A percentile compares a stretch with the other conserved stretches of the same genome.
These are phyloP conservation scores for Halictus ligatus DNA, from an alignment of 2,888 invertebrate species.

Conservation along the genomic window DNA sequence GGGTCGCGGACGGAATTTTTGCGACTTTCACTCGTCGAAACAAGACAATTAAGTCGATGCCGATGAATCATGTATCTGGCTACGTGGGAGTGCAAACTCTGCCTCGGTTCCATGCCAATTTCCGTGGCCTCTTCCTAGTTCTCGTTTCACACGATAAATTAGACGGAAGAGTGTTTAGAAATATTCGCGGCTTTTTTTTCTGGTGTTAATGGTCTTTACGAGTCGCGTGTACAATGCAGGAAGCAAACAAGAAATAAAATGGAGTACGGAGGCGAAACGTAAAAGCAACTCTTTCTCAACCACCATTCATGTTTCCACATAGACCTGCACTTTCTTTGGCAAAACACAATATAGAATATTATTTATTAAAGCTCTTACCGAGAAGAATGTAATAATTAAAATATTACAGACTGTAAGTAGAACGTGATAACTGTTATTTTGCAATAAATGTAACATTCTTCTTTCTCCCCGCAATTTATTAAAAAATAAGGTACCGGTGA, in stretches of 20 bases:
- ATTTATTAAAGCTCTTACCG: too few species aligned
- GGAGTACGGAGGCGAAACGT: not conserved
- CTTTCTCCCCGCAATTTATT: not conserved
- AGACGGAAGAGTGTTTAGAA: constrained; percentile 43
- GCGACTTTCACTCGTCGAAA: constrained; percentile 53
- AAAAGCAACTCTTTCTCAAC: not conserved
- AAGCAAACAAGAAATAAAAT: not conserved
- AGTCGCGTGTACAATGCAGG: not conserved
- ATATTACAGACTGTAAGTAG: not conserved
- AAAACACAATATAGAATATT: too few species aligned
- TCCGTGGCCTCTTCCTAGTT: constrained; percentile 70
- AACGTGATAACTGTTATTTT: too few species aligned
- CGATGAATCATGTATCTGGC: constrained; percentile 58
- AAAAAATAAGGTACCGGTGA: not conserved
- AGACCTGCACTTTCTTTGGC: too few species aligned
- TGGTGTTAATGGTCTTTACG: constrained; percentile 8
- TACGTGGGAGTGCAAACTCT: constrained; percentile 70
- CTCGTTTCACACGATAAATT: constrained; percentile 70
- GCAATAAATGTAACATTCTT: not conserved
- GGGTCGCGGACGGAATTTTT: constrained; percentile 21
- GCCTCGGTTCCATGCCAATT: constrained; percentile 70
- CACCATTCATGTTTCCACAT: not conserved
- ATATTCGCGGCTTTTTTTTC: constrained; percentile 31
- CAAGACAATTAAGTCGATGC: constrained; percentile 61
- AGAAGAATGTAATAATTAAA: not conserved